Conservation (phyloP, 1,140 invertebrate genomes). For the Capitella teleta region DNA sequence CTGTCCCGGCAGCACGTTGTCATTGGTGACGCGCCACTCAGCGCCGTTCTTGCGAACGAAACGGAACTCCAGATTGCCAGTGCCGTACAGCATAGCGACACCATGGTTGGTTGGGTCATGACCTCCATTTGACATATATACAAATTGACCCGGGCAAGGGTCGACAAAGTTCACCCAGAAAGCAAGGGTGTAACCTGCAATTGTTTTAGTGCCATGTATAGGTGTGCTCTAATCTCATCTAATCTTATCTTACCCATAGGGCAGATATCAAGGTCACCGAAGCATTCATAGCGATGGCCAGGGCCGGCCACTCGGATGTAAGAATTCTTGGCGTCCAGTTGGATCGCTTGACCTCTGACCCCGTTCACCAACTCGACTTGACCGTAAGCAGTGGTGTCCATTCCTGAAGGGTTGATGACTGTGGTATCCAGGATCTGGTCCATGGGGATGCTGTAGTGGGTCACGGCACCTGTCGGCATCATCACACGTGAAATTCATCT, state of each 20-base stretch:
- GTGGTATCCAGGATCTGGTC: slow-evolving; percentile 17
- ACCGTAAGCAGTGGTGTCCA: slow-evolving; percentile 27
- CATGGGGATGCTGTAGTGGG: slow-evolving; percentile 32
- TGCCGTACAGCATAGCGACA: slow-evolving; percentile 33
- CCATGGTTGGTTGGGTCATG: slow-evolving; percentile 27
- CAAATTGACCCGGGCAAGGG: slow-evolving; percentile 16
- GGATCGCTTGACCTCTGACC: slow-evolving; percentile 22
- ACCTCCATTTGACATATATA: slow-evolving; percentile 38
- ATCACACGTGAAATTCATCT: too few relatives aligned
- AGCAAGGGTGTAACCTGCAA: slow-evolving; percentile 34
- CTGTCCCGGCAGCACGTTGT: slow-evolving; percentile 23
- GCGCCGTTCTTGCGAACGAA: slow-evolving; percentile 10
- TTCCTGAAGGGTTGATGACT: slow-evolving; percentile 29
- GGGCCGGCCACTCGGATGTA: slow-evolving; percentile 27
- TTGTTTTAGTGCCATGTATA: not conserved
- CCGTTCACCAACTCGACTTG: slow-evolving; percentile 19
- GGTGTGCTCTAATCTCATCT: not conserved
- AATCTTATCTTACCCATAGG: slow-evolving; percentile 19
- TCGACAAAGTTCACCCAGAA: slow-evolving; percentile 32
- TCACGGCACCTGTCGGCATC: slow-evolving; percentile 14
- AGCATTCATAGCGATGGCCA: slow-evolving; percentile 31
- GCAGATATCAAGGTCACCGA: slow-evolving; percentile 32
- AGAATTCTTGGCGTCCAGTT: slow-evolving; percentile 20
- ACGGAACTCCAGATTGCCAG: slow-evolving; percentile 7
- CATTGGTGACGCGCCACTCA: slow-evolving; percentile 23